A percentile compares a stretch with the other conserved stretches of the same genome.
phyloP scores from a whole-genome alignment of 2,888 invertebrate genomes.

The Peribatodes rhomboidaria region DNA sequence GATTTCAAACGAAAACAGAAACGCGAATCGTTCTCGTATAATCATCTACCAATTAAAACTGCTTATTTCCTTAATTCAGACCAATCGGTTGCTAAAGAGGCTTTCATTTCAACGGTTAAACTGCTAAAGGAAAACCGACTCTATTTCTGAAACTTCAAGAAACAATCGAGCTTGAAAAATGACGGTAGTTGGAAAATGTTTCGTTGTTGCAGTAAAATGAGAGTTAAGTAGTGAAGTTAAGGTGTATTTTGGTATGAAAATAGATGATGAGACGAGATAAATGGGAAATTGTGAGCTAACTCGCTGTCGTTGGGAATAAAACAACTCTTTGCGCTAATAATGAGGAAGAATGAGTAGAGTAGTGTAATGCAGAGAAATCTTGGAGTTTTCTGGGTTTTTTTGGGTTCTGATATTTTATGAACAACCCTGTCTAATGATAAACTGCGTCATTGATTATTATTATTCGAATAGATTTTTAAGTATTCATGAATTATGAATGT shows the following conservation, averaged over 20 bases:
- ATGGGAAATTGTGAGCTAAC: constrained; percentile 84
- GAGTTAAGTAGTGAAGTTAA: constrained; percentile 44
- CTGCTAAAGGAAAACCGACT: constrained; percentile 42
- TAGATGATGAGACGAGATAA: constrained; percentile 70
- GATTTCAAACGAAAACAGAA: constrained; percentile 55
- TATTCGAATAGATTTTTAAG: too few species aligned
- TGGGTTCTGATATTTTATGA: too few species aligned
- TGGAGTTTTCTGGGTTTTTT: too few species aligned
- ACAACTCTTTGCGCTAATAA: constrained; percentile 85
- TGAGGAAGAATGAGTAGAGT: constrained; percentile 74
- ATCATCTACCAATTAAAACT: constrained; percentile 80
- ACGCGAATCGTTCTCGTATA: constrained; percentile 71
- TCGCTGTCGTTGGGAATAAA: constrained; percentile 79
- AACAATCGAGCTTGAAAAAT: constrained; percentile 24
- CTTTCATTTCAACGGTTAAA: constrained; percentile 50
- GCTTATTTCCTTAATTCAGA: constrained; percentile 84
- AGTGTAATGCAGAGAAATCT: constrained; percentile 46
- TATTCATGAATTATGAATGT: background rate
- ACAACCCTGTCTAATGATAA: too few species aligned
- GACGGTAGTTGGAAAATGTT: constrained; percentile 28
- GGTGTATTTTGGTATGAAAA: constrained; percentile 53
- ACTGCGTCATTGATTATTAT: too few species aligned
- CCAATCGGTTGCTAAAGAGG: constrained; percentile 75
- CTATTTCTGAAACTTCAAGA: constrained; percentile 38
- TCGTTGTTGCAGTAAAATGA: constrained; percentile 4